phyloP scores from a whole-genome alignment of 2,888 invertebrate species.

The Nomada fabriciana region DNA sequence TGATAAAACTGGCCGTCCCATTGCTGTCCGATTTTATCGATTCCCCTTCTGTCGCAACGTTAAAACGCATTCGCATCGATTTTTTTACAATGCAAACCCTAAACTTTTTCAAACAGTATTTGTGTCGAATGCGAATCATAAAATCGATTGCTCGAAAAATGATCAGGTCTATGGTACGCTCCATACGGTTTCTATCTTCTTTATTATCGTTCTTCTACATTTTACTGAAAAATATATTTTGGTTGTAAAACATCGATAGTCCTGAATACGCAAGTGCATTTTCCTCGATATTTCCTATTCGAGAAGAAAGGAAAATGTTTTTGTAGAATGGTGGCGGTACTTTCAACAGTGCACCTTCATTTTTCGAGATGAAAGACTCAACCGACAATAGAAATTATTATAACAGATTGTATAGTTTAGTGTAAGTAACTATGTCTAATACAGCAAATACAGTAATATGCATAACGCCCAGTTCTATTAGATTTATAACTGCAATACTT shows the following conservation, averaged over 20 bases:
- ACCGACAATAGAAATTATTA: constrained; percentile 12
- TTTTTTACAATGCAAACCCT: not conserved
- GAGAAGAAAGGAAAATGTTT: not conserved
- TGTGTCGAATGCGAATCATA: not conserved
- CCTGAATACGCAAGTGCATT: not conserved
- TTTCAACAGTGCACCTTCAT: constrained; percentile 1
- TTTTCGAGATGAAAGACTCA: constrained; percentile 3
- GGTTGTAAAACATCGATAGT: not conserved
- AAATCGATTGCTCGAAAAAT: not conserved
- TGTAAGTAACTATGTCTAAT: no score
- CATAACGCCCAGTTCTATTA: no score
- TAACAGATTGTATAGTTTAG: not conserved
- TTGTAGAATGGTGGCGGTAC: not conserved
- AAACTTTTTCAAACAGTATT: not conserved
- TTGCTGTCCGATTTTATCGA: constrained; percentile 13
- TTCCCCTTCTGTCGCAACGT: constrained; percentile 8
- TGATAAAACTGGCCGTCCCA: constrained; percentile 29
- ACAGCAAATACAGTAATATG: no score
- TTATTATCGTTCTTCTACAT: not conserved
- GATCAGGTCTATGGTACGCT: not conserved
- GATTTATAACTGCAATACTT: no score
- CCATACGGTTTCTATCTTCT: not conserved
- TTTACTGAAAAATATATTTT: not conserved
- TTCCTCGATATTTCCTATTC: no score
- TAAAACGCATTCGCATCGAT: not conserved